Conservation (phyloP, 2,888 invertebrate species). For the Drosophila formosana region DNA sequence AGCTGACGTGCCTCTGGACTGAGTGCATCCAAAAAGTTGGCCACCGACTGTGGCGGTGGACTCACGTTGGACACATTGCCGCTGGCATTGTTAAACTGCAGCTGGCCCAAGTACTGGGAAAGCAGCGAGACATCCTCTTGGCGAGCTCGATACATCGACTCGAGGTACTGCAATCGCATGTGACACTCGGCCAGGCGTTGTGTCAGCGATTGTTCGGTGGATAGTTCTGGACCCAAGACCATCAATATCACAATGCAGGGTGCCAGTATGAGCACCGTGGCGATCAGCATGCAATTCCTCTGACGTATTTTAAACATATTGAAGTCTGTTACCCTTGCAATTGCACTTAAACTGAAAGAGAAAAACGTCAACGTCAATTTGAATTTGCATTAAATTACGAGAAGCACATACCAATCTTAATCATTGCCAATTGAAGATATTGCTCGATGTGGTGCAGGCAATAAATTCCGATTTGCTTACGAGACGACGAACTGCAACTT, state of each 20-base stretch:
- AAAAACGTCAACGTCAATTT: neutral
- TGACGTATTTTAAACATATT: conserved; percentile 85
- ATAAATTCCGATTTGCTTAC: neutral
- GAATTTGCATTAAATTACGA: neutral
- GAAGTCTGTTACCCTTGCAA: conserved; percentile 21
- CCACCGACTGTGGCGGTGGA: conserved; percentile 55
- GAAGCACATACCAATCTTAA: conserved; percentile 26
- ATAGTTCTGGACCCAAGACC: conserved; percentile 87
- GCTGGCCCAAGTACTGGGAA: conserved; percentile 88
- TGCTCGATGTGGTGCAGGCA: conserved; percentile 1
- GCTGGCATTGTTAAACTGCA: conserved; percentile 65
- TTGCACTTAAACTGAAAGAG: conserved; percentile 16
- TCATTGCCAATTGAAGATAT: neutral
- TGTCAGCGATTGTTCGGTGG: conserved; percentile 88
- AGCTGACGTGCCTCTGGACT: conserved; percentile 85
- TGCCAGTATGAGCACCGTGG: conserved; percentile 86
- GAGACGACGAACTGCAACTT: neutral
- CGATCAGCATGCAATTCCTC: conserved; percentile 87
- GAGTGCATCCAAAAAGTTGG: conserved; percentile 83
- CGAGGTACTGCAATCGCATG: conserved; percentile 91
- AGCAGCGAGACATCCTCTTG: conserved; percentile 91
- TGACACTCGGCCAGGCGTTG: conserved; percentile 91
- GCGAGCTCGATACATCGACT: conserved; percentile 91
- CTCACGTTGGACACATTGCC: conserved; percentile 59
- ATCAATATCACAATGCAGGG: conserved; percentile 86